These are phyloP conservation scores for Rhogogaster chlorosoma DNA, from an alignment of 2,888 invertebrate genomes.

Conservation along the genomic window DNA sequence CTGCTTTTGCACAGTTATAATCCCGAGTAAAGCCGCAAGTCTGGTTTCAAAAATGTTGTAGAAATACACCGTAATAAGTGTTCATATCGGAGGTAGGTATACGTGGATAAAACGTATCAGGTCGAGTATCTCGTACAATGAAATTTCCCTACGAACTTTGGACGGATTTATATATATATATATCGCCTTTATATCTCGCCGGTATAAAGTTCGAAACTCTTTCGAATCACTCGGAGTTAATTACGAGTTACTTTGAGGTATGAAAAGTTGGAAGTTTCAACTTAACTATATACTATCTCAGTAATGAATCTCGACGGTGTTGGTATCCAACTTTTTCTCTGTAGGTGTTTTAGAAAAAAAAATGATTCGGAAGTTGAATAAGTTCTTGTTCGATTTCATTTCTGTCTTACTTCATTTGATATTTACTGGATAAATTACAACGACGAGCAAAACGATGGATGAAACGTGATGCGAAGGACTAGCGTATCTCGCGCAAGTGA, in stretches of 20 bases:
- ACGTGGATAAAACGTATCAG: neutral
- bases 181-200: neutral
- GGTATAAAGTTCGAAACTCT: neutral
- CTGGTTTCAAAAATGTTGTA: neutral
- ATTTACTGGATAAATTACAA: neutral
- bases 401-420: neutral
- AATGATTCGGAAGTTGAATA: neutral
- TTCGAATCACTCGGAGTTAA: slow-evolving; percentile 10
- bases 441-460: neutral
- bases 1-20: neutral
- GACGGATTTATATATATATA: neutral
- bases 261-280: neutral
- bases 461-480: no score
- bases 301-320: neutral
- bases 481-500: neutral
- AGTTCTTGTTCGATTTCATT: neutral
- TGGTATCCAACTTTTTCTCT: neutral
- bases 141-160: neutral
- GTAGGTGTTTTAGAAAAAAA: neutral
- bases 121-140: neutral
- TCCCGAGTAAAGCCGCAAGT: neutral
- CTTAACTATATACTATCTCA: neutral
- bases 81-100: neutral
- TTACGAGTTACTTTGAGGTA: neutral
- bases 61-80: neutral